phyloP scores from a whole-genome alignment of 2,113 vertebrate genomes.

The Empidonax alnorum region DNA sequence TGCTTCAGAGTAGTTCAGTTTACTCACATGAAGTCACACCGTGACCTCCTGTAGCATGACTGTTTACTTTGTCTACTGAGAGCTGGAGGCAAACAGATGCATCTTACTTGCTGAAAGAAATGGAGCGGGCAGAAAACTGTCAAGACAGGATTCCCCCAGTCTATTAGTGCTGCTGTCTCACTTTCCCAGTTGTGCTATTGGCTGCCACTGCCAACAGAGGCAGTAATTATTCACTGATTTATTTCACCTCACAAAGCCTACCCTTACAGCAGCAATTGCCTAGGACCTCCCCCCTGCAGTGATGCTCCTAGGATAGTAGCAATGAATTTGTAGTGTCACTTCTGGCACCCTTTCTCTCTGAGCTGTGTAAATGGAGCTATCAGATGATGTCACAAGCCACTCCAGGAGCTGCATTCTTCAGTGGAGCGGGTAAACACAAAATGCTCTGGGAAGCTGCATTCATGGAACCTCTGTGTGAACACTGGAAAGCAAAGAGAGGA shows the following conservation, averaged over 20 bases:
- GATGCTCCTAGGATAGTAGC: not conserved
- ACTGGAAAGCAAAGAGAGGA: not conserved
- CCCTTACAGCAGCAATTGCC: not conserved
- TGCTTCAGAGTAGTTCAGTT: not conserved
- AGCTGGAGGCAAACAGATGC: slow-evolving; percentile 50
- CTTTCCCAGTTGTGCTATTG: not conserved
- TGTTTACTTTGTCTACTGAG: slow-evolving; percentile 48
- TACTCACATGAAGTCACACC: not conserved
- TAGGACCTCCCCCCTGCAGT: not conserved
- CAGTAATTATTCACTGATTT: slow-evolving; percentile 46
- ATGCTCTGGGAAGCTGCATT: not conserved
- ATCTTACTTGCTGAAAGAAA: slow-evolving; percentile 56
- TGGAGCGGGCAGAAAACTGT: slow-evolving; percentile 39
- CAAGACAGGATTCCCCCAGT: slow-evolving; percentile 35
- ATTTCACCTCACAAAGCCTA: slow-evolving; percentile 20
- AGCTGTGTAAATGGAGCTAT: not conserved
- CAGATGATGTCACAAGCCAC: not conserved
- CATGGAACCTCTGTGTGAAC: not conserved
- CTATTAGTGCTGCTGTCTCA: not conserved
- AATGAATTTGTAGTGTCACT: not conserved
- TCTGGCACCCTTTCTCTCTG: not conserved
- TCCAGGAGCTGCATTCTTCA: not conserved
- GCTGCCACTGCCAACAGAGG: not conserved
- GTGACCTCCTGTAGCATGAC: slow-evolving; percentile 18
- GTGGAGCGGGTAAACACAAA: not conserved